phyloP scores from a whole-genome alignment of 1,140 invertebrate species.

The Monomorium pharaonis region DNA sequence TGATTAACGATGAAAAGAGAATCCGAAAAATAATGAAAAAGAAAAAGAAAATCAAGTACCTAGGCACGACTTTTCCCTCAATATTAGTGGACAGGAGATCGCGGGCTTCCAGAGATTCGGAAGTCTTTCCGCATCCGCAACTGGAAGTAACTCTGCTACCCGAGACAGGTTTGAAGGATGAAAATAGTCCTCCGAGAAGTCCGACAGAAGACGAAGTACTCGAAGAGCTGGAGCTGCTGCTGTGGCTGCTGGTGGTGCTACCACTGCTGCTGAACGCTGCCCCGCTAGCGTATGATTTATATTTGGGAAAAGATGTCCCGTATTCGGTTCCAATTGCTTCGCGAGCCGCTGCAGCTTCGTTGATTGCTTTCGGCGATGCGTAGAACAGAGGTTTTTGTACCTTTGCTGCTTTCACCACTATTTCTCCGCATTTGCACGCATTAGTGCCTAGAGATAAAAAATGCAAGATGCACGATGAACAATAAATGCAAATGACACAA shows the following conservation, averaged over 20 bases:
- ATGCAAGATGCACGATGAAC: no score
- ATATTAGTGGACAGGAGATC: neutral
- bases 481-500: neutral
- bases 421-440: slow-evolving; percentile 50
- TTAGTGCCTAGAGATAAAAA: slow-evolving; percentile 34
- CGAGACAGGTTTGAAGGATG: neutral
- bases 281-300: neutral
- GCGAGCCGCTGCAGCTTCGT: slow-evolving; percentile 42
- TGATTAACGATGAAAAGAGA: neutral
- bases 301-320: neutral
- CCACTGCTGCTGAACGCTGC: neutral
- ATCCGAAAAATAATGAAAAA: neutral
- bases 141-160: neutral
- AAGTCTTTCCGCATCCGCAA: slow-evolving; percentile 44
- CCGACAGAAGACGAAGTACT: slow-evolving; percentile 19
- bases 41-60: slow-evolving; percentile 3
- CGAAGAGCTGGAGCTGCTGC: neutral
- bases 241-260: neutral
- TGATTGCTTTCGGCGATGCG: slow-evolving; percentile 61
- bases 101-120: slow-evolving; percentile 16
- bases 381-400: slow-evolving; percentile 45
- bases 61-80: slow-evolving; percentile 57
- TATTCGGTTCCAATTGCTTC: neutral
- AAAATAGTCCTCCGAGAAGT: neutral
- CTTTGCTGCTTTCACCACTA: slow-evolving; percentile 65